These are phyloP conservation scores for Tenualosa thibaudeaui DNA, from an alignment of 2,797 vertebrate genomes.

Conservation along the genomic window DNA sequence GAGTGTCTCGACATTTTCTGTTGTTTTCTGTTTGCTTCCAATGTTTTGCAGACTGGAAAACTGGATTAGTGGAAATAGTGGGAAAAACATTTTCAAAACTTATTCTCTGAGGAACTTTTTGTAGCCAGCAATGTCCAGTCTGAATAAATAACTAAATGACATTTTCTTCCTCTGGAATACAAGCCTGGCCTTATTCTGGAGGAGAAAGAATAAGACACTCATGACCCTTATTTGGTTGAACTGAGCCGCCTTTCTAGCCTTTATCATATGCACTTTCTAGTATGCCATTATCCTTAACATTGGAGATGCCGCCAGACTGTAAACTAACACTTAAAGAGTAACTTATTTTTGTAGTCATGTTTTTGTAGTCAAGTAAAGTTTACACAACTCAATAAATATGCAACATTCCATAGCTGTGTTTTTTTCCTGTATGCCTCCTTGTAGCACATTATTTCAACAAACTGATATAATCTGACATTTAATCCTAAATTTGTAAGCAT, in stretches of 20 bases:
- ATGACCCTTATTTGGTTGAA: not conserved
- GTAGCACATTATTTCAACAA: not conserved
- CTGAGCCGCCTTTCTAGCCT: not conserved
- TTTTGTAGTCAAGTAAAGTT: not conserved
- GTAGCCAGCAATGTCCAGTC: not conserved
- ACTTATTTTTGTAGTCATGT: not conserved
- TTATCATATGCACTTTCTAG: not conserved
- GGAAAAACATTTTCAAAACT: not conserved
- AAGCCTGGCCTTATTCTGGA: not conserved
- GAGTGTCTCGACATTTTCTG: not conserved
- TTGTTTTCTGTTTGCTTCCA: not conserved
- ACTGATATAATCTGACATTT: not conserved
- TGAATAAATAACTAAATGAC: not conserved
- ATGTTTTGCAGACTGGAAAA: not conserved
- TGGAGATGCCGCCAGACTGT: not conserved
- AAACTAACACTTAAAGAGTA: not conserved
- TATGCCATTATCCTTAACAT: not conserved
- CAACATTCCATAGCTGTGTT: not conserved
- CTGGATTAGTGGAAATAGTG: not conserved
- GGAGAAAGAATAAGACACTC: not conserved
- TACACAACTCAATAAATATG: constrained; percentile 8
- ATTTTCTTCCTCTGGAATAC: not conserved
- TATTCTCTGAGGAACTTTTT: not conserved
- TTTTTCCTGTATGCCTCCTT: not conserved
- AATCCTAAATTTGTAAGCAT: not conserved